A percentile compares a stretch with the other conserved stretches of the same genome.
Evolutionary conservation across 2,888 invertebrate genomes (phyloP).

Genomic region (Cerceris ruficornis): DNA sequence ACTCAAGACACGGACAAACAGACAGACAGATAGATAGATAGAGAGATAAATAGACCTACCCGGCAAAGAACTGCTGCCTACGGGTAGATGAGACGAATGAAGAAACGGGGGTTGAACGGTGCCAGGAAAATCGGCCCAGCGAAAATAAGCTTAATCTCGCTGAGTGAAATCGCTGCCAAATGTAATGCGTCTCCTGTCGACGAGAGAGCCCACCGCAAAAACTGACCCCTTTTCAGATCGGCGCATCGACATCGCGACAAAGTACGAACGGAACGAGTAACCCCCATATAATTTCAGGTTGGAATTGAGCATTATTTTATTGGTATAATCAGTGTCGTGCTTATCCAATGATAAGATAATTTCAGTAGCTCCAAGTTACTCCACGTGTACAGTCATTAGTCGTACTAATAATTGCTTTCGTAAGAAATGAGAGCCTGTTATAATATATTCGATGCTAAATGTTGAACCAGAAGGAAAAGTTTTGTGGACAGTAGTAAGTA

Average conservation of each 20-base stretch:
- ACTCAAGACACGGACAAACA: neutral
- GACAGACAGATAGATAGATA: conserved; percentile 10
- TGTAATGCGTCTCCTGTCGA: conserved; percentile 77
- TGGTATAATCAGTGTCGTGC: too few relatives aligned
- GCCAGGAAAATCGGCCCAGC: conserved; percentile 68
- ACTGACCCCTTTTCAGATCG: conserved; percentile 23
- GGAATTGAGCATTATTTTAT: too few relatives aligned
- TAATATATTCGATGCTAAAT: too few relatives aligned
- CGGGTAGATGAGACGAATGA: conserved; percentile 23
- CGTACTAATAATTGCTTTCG: too few relatives aligned
- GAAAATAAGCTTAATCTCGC: conserved; percentile 81
- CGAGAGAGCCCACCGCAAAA: conserved; percentile 48
- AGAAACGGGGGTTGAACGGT: conserved; percentile 20
- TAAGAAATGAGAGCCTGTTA: too few relatives aligned
- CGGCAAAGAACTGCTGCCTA: conserved; percentile 3
- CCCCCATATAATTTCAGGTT: neutral
- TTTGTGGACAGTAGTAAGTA: too few relatives aligned
- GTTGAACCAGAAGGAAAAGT: too few relatives aligned
- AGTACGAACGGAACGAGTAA: neutral
- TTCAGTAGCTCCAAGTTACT: too few relatives aligned
- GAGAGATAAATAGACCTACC: conserved; percentile 15
- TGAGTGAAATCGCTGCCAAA: conserved; percentile 81
- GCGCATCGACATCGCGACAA: conserved; percentile 35
- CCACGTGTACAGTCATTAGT: too few relatives aligned
- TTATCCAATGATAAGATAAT: too few relatives aligned